Evolutionary conservation across 2,888 invertebrate species (phyloP).

Genomic region (Copidosoma aretas): DNA sequence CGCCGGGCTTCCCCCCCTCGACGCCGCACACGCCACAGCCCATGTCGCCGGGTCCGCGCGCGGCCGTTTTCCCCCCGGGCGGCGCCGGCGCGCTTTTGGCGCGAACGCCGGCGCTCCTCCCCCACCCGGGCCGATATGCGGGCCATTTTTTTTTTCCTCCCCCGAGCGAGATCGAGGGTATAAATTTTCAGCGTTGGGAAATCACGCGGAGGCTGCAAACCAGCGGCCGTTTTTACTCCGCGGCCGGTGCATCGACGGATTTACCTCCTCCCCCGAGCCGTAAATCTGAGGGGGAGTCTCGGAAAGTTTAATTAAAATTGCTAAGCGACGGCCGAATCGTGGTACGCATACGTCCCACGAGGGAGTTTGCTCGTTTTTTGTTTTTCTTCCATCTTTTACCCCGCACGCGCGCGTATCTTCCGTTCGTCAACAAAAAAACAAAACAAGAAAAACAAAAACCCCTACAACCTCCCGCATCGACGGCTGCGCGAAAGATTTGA

Average conservation of each 20-base stretch:
- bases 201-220: background rate
- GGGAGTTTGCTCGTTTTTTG: background rate
- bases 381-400: too few species aligned
- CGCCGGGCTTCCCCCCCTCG: background rate
- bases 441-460: background rate
- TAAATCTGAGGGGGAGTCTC: background rate
- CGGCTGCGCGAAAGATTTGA: slow-evolving; percentile 14
- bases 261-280: background rate
- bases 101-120: slow-evolving; percentile 41
- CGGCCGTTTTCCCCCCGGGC: slow-evolving; percentile 42
- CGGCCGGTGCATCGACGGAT: background rate
- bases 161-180: background rate
- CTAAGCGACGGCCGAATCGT: background rate
- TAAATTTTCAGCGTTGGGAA: background rate
- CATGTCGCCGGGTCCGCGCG: background rate
- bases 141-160: background rate
- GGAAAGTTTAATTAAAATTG: background rate
- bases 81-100: slow-evolving; percentile 44
- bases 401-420: too few species aligned
- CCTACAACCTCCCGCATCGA: background rate
- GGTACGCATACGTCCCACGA: background rate
- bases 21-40: background rate
- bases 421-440: background rate
- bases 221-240: background rate
- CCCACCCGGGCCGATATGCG: background rate